Conservation (phyloP, 1,140 invertebrate species). For the Amyelois transitella region DNA sequence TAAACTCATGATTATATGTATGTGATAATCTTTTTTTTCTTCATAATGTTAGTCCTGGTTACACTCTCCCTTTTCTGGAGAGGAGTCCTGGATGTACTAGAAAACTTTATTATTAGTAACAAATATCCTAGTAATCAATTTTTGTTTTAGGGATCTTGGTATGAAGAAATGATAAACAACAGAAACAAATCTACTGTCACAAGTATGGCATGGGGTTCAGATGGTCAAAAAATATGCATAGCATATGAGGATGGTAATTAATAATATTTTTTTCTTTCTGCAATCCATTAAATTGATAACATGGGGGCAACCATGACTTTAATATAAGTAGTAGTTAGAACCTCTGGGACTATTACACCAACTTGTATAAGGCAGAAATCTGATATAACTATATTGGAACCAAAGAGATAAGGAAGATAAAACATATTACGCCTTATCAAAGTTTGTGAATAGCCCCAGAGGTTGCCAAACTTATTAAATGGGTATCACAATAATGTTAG, state of each 20-base stretch:
- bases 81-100: neutral
- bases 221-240: constrained; percentile 98
- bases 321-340: too few species aligned
- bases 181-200: constrained; percentile 96
- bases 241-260: constrained; percentile 95
- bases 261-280: neutral
- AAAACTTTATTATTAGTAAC: neutral
- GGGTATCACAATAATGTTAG: neutral
- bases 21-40: constrained; percentile 1
- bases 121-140: neutral
- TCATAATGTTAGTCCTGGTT: neutral
- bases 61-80: constrained; percentile 13
- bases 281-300: too few species aligned
- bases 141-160: constrained; percentile 87
- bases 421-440: too few species aligned
- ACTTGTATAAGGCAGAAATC: too few species aligned
- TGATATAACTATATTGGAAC: too few species aligned
- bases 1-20: constrained; percentile 11
- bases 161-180: constrained; percentile 99
- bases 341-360: too few species aligned
- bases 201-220: constrained; percentile 96
- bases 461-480: too few species aligned
- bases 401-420: too few species aligned
- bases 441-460: too few species aligned
- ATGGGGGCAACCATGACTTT: too few species aligned